phyloP scores from a whole-genome alignment of 2,113 vertebrate species.

The Actinemys pallida region DNA sequence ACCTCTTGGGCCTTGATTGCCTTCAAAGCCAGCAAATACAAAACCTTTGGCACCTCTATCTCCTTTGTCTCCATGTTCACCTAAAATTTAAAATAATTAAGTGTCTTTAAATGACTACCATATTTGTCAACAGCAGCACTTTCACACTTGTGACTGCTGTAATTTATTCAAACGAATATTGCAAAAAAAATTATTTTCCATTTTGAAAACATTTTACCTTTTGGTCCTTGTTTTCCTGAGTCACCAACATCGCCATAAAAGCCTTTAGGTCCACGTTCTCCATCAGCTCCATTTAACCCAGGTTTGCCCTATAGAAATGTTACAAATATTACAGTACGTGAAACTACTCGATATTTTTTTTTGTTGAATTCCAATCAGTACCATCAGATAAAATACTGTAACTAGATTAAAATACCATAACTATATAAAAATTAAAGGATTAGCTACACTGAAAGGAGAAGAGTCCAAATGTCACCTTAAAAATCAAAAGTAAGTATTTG shows the following conservation, averaged over 20 bases:
- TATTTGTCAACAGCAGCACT: background rate
- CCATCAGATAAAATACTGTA: background rate
- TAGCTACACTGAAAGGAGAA: background rate
- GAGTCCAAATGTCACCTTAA: background rate
- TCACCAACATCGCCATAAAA: slow-evolving; percentile 83
- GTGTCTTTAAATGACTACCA: background rate
- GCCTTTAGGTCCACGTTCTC: slow-evolving; percentile 78
- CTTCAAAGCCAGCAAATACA: slow-evolving; percentile 68
- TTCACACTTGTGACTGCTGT: background rate
- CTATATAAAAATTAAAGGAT: background rate
- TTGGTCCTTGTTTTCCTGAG: slow-evolving; percentile 73
- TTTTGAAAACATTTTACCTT: slow-evolving; percentile 64
- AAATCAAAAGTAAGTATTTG: background rate
- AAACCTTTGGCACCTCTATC: slow-evolving; percentile 75
- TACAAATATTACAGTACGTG: background rate
- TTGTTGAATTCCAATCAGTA: background rate
- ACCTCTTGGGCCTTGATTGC: slow-evolving; percentile 76
- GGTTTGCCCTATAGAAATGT: slow-evolving; percentile 75
- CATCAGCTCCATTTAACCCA: slow-evolving; percentile 76
- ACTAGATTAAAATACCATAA: background rate
- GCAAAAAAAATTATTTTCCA: background rate
- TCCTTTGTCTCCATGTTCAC: slow-evolving; percentile 75
- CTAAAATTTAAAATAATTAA: slow-evolving; percentile 39
- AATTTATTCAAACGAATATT: background rate
- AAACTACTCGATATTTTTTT: background rate